These are phyloP conservation scores for Tetraneura akinire DNA, from an alignment of 1,140 invertebrate species.

Conservation along the genomic window DNA sequence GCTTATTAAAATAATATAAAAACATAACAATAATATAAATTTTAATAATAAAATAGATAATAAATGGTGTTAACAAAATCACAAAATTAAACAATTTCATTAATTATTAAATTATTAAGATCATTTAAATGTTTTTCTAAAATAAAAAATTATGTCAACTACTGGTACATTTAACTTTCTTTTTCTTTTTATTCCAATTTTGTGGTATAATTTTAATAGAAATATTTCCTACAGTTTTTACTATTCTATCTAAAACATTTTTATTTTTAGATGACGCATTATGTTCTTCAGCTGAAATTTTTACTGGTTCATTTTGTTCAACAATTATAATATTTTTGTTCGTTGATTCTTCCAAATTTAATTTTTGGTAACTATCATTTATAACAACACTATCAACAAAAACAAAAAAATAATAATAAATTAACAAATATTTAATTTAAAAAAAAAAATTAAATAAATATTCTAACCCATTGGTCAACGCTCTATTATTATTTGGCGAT, in stretches of 20 bases:
- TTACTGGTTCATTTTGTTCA: not conserved
- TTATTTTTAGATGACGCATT: not conserved
- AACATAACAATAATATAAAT: too few species aligned
- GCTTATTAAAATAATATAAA: too few species aligned
- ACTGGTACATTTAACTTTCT: constrained; percentile 26
- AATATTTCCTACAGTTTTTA: constrained; percentile 32
- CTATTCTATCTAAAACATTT: constrained; percentile 23
- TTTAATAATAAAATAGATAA: too few species aligned
- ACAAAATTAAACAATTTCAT: too few species aligned
- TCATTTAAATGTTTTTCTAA: not conserved
- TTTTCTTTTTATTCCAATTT: constrained; percentile 33
- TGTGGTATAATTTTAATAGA: constrained; percentile 14
- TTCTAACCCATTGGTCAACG: constrained; percentile 19
- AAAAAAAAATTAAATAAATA: not conserved
- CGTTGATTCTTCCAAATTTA: not conserved
- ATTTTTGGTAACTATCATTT: not conserved
- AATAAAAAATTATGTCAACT: not conserved
- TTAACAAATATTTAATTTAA: not conserved
- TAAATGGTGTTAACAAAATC: too few species aligned
- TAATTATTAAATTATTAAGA: not conserved
- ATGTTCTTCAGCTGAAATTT: not conserved
- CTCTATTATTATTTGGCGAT: not conserved
- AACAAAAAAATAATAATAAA: not conserved
- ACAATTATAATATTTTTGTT: not conserved
- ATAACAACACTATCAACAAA: not conserved